Evolutionary conservation across 1,140 invertebrate species (phyloP).

Genomic region (Akabosia matsudoensis): DNA sequence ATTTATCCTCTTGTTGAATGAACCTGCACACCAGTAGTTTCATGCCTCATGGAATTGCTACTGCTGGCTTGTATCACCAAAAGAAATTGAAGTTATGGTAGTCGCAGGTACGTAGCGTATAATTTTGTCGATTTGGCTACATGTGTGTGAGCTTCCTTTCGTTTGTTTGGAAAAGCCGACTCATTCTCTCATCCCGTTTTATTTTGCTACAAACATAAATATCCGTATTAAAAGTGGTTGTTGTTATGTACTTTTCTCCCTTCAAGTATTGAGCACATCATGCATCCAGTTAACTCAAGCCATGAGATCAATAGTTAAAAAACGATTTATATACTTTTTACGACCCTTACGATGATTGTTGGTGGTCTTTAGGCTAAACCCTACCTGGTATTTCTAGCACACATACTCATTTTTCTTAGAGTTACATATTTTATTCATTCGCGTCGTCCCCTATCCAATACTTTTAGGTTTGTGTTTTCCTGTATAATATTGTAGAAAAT

Average conservation of each 20-base stretch:
- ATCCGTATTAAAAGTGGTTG: not conserved
- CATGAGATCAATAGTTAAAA: conserved; percentile 21
- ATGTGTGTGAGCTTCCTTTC: conserved; percentile 1
- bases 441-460: no score
- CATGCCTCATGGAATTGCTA: not conserved
- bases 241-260: not conserved
- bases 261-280: not conserved
- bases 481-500: not conserved
- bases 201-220: not conserved
- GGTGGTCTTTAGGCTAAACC: conserved; percentile 14
- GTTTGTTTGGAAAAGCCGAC: conserved; percentile 13
- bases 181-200: not conserved
- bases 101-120: not conserved
- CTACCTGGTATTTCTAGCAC: not conserved
- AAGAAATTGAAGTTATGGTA: no score
- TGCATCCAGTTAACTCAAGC: not conserved
- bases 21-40: not conserved
- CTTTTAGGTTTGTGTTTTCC: not conserved
- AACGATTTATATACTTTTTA: conserved; percentile 17
- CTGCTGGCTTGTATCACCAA: no score
- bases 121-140: not conserved
- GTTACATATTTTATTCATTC: not conserved
- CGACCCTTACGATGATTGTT: conserved; percentile 19
- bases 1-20: not conserved
- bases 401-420: no score